These are phyloP conservation scores for Abrostola tripartita DNA, from an alignment of 2,888 invertebrate genomes.

Conservation along the genomic window DNA sequence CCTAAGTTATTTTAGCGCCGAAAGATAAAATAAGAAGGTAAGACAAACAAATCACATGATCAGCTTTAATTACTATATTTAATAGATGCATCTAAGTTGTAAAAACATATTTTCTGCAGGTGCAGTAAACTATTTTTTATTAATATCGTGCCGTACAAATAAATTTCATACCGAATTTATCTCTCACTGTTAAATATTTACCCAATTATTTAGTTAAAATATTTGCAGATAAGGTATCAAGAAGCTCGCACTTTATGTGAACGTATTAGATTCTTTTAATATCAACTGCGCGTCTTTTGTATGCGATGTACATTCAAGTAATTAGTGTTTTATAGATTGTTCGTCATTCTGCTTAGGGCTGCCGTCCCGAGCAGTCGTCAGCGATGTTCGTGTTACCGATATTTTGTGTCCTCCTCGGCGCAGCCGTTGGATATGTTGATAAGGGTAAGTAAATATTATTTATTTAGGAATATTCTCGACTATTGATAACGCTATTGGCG, in stretches of 20 bases:
- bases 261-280: conserved; percentile 1
- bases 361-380: conserved; percentile 58
- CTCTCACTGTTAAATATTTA: too few relatives aligned
- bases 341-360: conserved; percentile 64
- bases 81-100: too few relatives aligned
- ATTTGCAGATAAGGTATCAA: background rate
- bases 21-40: too few relatives aligned
- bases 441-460: conserved; percentile 70
- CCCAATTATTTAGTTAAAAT: background rate
- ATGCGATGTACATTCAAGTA: background rate
- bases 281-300: conserved; percentile 7
- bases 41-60: too few relatives aligned
- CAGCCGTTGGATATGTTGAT: conserved; percentile 68
- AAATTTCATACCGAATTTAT: too few relatives aligned
- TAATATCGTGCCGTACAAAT: too few relatives aligned
- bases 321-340: conserved; percentile 9
- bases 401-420: conserved; percentile 69
- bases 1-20: too few relatives aligned
- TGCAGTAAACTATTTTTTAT: too few relatives aligned
- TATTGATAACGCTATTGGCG: background rate
- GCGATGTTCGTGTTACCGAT: conserved; percentile 66
- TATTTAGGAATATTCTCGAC: conserved; percentile 20
- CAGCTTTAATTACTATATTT: too few relatives aligned
- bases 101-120: too few relatives aligned
- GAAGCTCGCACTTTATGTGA: background rate